Evolutionary conservation across 1,140 invertebrate species (phyloP).

Genomic region (Asobara japonica): DNA sequence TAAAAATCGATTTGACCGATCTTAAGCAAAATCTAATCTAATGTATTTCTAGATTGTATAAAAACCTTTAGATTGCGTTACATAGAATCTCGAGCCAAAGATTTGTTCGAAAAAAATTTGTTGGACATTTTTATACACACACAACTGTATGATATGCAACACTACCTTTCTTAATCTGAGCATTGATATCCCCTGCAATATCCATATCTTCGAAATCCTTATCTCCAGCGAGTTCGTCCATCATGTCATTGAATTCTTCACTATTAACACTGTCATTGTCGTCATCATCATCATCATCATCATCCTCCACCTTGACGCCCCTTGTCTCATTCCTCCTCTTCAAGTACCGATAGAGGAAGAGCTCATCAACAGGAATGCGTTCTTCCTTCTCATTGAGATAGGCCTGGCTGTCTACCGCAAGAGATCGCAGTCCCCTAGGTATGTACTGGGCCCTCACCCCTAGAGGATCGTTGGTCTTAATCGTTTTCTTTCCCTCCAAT

Average conservation of each 20-base stretch:
- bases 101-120: too few relatives aligned
- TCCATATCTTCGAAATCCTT: constrained; percentile 73
- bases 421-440: constrained; percentile 70
- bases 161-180: constrained; percentile 44
- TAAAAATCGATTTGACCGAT: too few relatives aligned
- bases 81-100: too few relatives aligned
- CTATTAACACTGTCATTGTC: constrained; percentile 86
- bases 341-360: constrained; percentile 79
- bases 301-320: constrained; percentile 57
- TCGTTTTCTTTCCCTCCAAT: constrained; percentile 55
- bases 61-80: too few relatives aligned
- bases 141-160: not conserved
- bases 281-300: constrained; percentile 76
- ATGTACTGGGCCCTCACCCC: constrained; percentile 69
- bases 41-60: too few relatives aligned
- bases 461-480: constrained; percentile 55
- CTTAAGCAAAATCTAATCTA: too few relatives aligned
- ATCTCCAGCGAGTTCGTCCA: constrained; percentile 71
- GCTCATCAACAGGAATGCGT: constrained; percentile 83
- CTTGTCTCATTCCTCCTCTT: constrained; percentile 47
- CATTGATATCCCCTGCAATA: constrained; percentile 63
- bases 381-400: constrained; percentile 77
- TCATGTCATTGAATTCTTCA: constrained; percentile 88
- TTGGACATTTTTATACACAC: too few relatives aligned
- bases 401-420: constrained; percentile 75